Evolutionary conservation across 1,140 invertebrate genomes (phyloP).

Genomic region (Dendroctonus ponderosae): DNA sequence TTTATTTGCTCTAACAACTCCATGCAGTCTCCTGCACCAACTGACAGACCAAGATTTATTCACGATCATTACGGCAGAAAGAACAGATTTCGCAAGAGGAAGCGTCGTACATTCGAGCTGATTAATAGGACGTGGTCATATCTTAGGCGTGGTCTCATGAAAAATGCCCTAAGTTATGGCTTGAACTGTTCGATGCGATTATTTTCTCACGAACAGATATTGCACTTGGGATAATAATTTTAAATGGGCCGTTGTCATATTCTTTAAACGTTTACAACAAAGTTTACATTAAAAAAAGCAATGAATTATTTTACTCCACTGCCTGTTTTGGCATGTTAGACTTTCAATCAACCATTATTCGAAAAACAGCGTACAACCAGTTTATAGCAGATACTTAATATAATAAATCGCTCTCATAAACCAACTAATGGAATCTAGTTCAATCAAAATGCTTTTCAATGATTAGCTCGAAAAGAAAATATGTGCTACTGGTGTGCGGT

Average conservation of each 20-base stretch:
- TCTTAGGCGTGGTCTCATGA: constrained; percentile 28
- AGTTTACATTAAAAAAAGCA: too few relatives aligned
- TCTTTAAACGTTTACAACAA: constrained; percentile 7
- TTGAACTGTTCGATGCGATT: constrained; percentile 23
- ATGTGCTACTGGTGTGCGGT: too few relatives aligned
- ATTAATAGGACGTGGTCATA: constrained; percentile 28
- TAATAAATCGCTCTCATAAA: too few relatives aligned
- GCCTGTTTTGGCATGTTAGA: too few relatives aligned
- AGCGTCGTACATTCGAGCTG: constrained; percentile 23
- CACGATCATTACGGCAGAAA: constrained; percentile 21
- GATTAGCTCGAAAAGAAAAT: too few relatives aligned
- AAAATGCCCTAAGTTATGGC: constrained; percentile 27
- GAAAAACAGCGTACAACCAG: too few relatives aligned
- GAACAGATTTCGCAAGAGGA: constrained; percentile 29
- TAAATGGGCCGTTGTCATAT: not conserved
- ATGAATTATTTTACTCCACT: too few relatives aligned
- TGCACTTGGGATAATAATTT: constrained; percentile 22
- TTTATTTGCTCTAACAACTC: constrained; percentile 13
- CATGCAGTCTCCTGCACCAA: constrained; percentile 1
- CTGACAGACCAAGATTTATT: constrained; percentile 24
- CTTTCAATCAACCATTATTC: too few relatives aligned
- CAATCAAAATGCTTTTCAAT: too few relatives aligned
- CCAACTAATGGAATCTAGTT: too few relatives aligned
- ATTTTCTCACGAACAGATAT: constrained; percentile 31
- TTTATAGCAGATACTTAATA: too few relatives aligned